phyloP scores from a whole-genome alignment of 2,113 vertebrate genomes.

The Orycteropus afer region DNA sequence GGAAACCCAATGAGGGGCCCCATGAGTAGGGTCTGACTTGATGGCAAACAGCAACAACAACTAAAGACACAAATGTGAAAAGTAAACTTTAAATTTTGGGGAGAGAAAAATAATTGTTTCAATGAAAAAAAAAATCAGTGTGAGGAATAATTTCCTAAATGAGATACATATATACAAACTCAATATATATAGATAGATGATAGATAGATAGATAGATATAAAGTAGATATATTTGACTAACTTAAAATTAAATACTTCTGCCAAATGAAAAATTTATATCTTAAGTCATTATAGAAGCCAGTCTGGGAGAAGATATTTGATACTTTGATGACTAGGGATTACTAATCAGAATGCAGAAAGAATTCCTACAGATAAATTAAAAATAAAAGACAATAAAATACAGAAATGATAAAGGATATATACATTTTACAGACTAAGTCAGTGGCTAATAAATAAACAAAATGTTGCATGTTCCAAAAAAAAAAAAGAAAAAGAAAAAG shows the following conservation, averaged over 20 bases:
- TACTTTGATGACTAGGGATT: neutral
- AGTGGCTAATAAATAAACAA: neutral
- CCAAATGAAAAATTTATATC: neutral
- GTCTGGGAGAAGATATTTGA: neutral
- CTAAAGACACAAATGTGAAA: neutral
- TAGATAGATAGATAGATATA: too few species aligned
- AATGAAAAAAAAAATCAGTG: slow-evolving; percentile 48
- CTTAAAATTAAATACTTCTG: slow-evolving; percentile 22
- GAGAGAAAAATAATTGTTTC: too few species aligned
- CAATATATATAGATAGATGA: too few species aligned
- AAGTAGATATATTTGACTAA: neutral
- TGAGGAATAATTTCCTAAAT: slow-evolving; percentile 13
- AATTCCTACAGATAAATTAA: neutral
- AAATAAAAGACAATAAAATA: slow-evolving; percentile 27
- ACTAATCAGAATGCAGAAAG: neutral
- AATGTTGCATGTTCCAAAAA: too few species aligned
- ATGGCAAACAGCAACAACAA: too few species aligned
- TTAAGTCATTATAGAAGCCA: slow-evolving; percentile 1
- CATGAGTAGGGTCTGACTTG: too few species aligned
- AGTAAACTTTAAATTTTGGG: too few species aligned
- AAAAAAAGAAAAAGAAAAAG: too few species aligned
- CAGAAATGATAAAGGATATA: neutral
- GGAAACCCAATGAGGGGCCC: too few species aligned
- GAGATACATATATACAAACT: neutral
- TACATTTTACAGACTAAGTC: neutral